These are phyloP conservation scores for Agapetus fuscipes DNA, from an alignment of 2,888 invertebrate genomes.

Conservation along the genomic window DNA sequence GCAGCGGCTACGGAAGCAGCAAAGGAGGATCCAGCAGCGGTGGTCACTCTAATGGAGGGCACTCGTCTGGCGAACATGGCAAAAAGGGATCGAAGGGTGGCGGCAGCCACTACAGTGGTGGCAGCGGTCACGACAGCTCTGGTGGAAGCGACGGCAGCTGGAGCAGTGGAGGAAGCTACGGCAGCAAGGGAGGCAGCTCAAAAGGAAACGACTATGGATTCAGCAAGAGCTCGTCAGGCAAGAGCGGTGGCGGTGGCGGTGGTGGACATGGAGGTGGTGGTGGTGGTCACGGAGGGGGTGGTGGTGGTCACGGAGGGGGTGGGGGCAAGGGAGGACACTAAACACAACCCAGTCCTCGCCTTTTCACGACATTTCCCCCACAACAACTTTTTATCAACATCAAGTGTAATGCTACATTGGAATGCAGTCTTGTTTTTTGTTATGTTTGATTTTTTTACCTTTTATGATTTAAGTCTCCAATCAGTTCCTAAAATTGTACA, in stretches of 20 bases:
- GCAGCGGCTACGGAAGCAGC: constrained; percentile 70
- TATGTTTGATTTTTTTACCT: constrained; percentile 16
- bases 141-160: constrained; percentile 69
- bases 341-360: not conserved
- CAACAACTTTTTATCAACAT: not conserved
- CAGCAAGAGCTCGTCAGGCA: constrained; percentile 34
- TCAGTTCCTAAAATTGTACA: too few species aligned
- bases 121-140: constrained; percentile 68
- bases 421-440: constrained; percentile 5
- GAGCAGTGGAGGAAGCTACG: constrained; percentile 61
- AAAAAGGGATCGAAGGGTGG: constrained; percentile 72
- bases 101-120: constrained; percentile 68
- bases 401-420: not conserved
- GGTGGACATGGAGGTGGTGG: not conserved
- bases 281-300: not conserved
- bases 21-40: constrained; percentile 74
- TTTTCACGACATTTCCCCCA: not conserved
- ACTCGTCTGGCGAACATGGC: constrained; percentile 67
- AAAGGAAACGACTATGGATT: constrained; percentile 71
- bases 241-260: constrained; percentile 1
- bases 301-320: not conserved
- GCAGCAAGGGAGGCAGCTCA: constrained; percentile 70
- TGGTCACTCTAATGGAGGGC: constrained; percentile 67
- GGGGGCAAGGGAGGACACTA: not conserved
- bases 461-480: constrained; percentile 4